These are phyloP conservation scores for Anisognathus igniventris DNA, from an alignment of 2,797 vertebrate genomes.

Conservation along the genomic window DNA sequence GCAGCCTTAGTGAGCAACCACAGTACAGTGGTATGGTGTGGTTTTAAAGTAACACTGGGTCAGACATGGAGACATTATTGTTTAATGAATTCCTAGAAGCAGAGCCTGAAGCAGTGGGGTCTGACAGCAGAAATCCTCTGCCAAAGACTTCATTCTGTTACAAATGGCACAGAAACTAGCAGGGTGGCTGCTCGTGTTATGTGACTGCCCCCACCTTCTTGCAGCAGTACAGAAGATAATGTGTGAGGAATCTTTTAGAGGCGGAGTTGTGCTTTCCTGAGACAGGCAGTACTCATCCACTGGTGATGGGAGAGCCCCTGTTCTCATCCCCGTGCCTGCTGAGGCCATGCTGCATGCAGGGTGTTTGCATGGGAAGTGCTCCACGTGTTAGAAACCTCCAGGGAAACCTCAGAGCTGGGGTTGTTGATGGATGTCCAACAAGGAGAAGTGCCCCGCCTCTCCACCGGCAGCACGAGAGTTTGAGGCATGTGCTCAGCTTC, in stretches of 20 bases:
- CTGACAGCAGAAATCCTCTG: neutral
- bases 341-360: neutral
- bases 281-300: neutral
- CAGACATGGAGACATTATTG: neutral
- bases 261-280: neutral
- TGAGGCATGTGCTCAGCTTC: slow-evolving; percentile 21
- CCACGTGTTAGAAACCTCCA: neutral
- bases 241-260: neutral
- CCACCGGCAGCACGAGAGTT: rapidly evolving
- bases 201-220: neutral
- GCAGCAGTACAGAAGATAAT: neutral
- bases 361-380: slow-evolving; percentile 1
- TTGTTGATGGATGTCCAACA: neutral
- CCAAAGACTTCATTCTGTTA: neutral
- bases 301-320: neutral
- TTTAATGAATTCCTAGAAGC: neutral
- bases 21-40: neutral
- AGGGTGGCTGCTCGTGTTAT: neutral
- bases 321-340: neutral
- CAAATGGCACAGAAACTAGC: neutral
- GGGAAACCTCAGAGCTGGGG: neutral
- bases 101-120: neutral
- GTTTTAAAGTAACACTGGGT: neutral
- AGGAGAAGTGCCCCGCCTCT: neutral
- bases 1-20: neutral